Conservation (phyloP, 2,797 vertebrate species). For the Holocentrus rufus region DNA sequence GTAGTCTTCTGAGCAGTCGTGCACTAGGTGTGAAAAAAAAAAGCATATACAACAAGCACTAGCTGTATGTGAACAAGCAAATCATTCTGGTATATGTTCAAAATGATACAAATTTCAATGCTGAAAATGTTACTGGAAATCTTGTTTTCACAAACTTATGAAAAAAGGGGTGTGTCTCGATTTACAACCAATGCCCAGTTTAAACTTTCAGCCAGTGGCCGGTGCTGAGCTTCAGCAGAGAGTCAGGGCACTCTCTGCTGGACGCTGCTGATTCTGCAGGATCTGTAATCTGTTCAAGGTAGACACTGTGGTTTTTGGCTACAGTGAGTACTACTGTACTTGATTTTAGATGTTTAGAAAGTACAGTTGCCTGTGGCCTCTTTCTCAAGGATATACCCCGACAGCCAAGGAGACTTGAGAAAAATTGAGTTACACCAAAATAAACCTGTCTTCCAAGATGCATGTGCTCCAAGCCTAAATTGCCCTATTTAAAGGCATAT, state of each 20-base stretch:
- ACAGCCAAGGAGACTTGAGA: conserved; percentile 86
- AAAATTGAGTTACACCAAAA: conserved; percentile 86
- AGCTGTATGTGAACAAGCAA: conserved; percentile 33
- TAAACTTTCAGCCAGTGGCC: conserved; percentile 18
- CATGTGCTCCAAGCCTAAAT: conserved; percentile 84
- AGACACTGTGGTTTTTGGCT: conserved; percentile 19
- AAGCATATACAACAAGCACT: conserved; percentile 23
- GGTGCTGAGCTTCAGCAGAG: conserved; percentile 44
- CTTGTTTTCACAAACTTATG: conserved; percentile 8
- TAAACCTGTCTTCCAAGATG: conserved; percentile 89
- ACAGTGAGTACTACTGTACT: conserved; percentile 23
- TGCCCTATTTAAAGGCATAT: conserved; percentile 87
- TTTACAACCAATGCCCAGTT: neutral
- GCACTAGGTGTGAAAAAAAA: conserved; percentile 26
- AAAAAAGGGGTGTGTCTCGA: neutral
- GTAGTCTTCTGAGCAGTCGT: conserved; percentile 27
- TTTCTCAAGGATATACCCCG: conserved; percentile 85
- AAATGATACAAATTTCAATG: conserved; percentile 6
- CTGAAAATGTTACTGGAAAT: neutral
- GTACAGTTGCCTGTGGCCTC: conserved; percentile 78
- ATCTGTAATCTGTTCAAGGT: conserved; percentile 9
- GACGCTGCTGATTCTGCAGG: conserved; percentile 56
- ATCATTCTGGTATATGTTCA: neutral
- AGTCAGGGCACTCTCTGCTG: conserved; percentile 76
- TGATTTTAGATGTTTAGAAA: conserved; percentile 78